A percentile compares a stretch with the other conserved stretches of the same genome.
phyloP scores from a whole-genome alignment of 2,888 invertebrate genomes.

The Lepetodrilus schrolli region DNA sequence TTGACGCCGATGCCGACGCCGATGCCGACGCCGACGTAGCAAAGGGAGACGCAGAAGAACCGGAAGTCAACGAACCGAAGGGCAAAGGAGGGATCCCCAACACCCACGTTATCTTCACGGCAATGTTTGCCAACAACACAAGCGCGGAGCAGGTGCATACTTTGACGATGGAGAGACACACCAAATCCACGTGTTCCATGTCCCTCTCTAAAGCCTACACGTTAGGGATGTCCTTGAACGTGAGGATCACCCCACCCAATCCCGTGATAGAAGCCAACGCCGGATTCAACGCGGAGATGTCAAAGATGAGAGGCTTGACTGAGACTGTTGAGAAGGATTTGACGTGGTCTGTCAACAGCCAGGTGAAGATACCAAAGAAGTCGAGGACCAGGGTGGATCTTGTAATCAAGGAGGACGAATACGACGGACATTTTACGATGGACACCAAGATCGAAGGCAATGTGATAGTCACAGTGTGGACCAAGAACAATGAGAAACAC shows the following conservation, averaged over 20 bases:
- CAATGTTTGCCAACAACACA: conserved; percentile 73
- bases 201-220: conserved; percentile 65
- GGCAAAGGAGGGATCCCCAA: conserved; percentile 53
- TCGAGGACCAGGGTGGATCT: conserved; percentile 73
- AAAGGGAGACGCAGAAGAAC: neutral
- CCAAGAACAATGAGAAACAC: conserved; percentile 71
- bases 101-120: conserved; percentile 69
- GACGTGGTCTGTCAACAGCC: conserved; percentile 75
- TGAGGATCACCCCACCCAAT: conserved; percentile 73
- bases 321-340: conserved; percentile 73
- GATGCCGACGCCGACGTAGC: neutral
- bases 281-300: conserved; percentile 73
- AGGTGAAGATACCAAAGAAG: conserved; percentile 71
- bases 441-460: conserved; percentile 72
- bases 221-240: conserved; percentile 61
- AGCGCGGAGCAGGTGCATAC: conserved; percentile 72
- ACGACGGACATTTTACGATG: conserved; percentile 70
- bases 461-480: conserved; percentile 70
- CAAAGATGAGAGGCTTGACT: conserved; percentile 66
- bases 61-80: neutral
- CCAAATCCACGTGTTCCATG: conserved; percentile 72
- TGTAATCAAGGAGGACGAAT: conserved; percentile 72
- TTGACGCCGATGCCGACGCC: conserved; percentile 7
- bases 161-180: conserved; percentile 73
- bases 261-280: conserved; percentile 75